Evolutionary conservation across 2,888 invertebrate genomes (phyloP), one percentile per base, ranked within the genome.

Genomic region (Drosophila atripex): DNA sequence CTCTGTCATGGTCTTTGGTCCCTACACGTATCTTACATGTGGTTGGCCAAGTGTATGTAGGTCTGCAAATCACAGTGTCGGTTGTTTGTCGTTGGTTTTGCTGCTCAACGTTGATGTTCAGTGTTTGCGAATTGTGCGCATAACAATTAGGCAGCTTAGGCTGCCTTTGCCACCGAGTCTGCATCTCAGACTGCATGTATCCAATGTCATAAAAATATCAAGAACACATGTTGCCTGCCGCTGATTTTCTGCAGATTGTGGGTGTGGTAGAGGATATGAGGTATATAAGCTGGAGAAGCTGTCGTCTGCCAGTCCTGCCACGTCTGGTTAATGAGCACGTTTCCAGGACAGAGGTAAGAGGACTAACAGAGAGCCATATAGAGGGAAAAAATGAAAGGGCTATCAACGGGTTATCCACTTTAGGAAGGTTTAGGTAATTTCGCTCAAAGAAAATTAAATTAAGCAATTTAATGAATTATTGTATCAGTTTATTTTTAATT

Each of bases 61-160:
- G 45, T 9, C 38, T 46, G 30, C 63, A 52, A 64, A 71, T 58
- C 57, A 51, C 47, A 47, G 46, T 25, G 39, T 38, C 50, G 41
- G 61, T 50, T 65, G 52, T 63, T 45, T 38, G 28, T 54, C 30
- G 35, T 57, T 61, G 28, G n/a, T 5, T 49, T 51, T 23, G 49
- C 46, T 76, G 32, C 77, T 68, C 63, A 68, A 60, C 64, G 60
- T 41, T 71, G 65, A 53, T 69, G 71, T 58, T 58, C 45, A 47
- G 51, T 60, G 70, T 59, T 39, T 78, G 74, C 64, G 72, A 74
- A 69, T 66, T 64, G 68, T 72, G 71, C 75, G 76, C 65, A 74
- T 73, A 83, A 87, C 80, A 87, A 87, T 87, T 87, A 87, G 86
- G 73, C 86, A 71, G 72, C 73, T 75, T 80, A 69, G 75, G 69